A percentile compares a stretch with the other conserved stretches of the same genome.
These are phyloP conservation scores for Gobio gobio DNA, from an alignment of 2,113 vertebrate species.

Conservation along the genomic window DNA sequence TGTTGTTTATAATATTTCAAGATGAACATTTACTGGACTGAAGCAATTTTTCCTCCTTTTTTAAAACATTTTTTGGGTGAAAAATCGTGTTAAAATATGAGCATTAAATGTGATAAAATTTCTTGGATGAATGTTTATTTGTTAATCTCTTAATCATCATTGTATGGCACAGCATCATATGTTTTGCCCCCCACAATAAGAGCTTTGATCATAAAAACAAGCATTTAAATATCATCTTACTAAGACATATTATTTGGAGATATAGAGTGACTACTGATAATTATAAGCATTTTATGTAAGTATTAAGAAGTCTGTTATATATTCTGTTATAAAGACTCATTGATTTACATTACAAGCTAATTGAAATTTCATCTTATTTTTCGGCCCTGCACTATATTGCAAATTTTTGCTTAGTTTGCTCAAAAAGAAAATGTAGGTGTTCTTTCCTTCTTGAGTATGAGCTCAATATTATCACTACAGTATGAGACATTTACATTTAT, in stretches of 20 bases:
- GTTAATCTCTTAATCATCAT: background rate
- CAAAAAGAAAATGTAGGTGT: background rate
- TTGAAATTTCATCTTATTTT: background rate
- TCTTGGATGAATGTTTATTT: no score
- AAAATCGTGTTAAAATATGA: no score
- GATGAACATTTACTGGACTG: no score
- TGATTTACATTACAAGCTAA: background rate
- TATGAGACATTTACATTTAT: no score
- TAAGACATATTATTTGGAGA: background rate
- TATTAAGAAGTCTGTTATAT: background rate
- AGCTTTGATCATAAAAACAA: no score
- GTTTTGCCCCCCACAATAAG: no score
- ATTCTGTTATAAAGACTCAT: no score
- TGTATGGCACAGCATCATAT: no score
- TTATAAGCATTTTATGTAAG: background rate
- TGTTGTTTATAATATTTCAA: no score
- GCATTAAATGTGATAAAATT: background rate
- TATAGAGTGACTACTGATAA: background rate
- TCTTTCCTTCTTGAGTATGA: background rate
- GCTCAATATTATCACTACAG: background rate
- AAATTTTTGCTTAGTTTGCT: background rate
- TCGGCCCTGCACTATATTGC: background rate
- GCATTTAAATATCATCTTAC: background rate
- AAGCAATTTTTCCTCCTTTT: background rate
- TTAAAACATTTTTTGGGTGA: no score